Evolutionary conservation across 1,140 invertebrate genomes (phyloP).

Genomic region (Chironomus striatipennis): DNA sequence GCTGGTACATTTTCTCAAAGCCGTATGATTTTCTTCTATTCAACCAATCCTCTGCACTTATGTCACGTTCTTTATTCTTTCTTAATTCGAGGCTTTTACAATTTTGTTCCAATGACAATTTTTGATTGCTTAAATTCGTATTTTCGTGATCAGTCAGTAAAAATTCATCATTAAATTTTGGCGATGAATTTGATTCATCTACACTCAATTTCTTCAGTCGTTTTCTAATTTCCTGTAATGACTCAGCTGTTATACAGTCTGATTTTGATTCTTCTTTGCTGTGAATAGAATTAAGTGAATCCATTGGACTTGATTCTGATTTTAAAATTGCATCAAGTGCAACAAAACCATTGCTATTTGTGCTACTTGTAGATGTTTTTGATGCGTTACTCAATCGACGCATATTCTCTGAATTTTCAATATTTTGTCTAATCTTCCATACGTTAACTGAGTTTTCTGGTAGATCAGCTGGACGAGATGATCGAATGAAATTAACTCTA

Average conservation of each 20-base stretch:
- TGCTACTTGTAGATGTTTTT: conserved; percentile 30
- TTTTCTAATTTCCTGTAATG: conserved; percentile 47
- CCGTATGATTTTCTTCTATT: conserved; percentile 61
- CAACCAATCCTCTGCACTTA: conserved; percentile 52
- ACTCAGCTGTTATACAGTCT: conserved; percentile 49
- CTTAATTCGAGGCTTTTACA: conserved; percentile 49
- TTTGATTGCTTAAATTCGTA: conserved; percentile 30
- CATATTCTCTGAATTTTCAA: conserved; percentile 43
- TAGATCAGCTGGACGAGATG: conserved; percentile 43
- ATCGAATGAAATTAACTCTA: conserved; percentile 34
- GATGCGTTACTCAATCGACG: conserved; percentile 42
- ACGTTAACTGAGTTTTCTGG: conserved; percentile 44
- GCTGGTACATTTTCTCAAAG: conserved; percentile 54
- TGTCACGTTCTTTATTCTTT: conserved; percentile 38
- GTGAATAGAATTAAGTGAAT: background rate
- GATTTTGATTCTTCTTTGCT: conserved; percentile 30
- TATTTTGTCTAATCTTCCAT: conserved; percentile 43
- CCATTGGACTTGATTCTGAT: conserved; percentile 25
- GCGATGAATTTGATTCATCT: conserved; percentile 43
- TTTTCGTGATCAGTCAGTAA: conserved; percentile 28
- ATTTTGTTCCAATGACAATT: conserved; percentile 38
- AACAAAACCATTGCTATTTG: conserved; percentile 42
- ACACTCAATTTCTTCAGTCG: conserved; percentile 43
- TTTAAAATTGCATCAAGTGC: conserved; percentile 43
- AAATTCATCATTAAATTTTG: conserved; percentile 38